Evolutionary conservation across 92 coral and sea anemone genomes (phyloP).

Genomic region (Porites rus): DNA sequence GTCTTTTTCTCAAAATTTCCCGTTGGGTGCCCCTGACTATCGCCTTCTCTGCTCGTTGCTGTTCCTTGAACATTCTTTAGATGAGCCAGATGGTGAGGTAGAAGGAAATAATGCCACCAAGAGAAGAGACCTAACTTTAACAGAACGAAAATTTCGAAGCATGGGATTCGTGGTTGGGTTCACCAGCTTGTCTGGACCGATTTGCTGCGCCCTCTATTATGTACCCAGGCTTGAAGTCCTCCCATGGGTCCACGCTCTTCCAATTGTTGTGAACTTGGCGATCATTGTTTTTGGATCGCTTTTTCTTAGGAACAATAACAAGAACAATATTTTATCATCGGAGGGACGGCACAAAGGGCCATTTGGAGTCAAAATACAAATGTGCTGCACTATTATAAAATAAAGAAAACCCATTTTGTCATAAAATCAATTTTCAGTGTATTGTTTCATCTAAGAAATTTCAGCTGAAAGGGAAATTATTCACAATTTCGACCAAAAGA

Average conservation of each 20-base stretch:
- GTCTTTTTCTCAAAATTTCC: no score
- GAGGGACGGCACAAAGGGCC: conserved; percentile 10
- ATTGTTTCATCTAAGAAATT: no score
- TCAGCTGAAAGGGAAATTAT: no score
- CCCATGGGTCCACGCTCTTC: conserved; percentile 42
- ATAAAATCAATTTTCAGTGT: no score
- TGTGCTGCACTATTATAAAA: no score
- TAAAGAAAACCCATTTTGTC: no score
- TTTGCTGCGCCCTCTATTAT: conserved; percentile 38
- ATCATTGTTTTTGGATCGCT: conserved; percentile 41
- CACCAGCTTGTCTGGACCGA: conserved; percentile 46
- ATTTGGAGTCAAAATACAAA: conserved; percentile 42
- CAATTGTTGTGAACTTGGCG: conserved; percentile 36
- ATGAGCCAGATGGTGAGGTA: background rate
- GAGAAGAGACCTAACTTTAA: background rate
- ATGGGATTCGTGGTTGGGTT: conserved; percentile 54
- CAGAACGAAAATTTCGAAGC: conserved; percentile 31
- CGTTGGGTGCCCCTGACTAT: conserved; percentile 29
- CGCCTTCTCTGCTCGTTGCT: conserved; percentile 70
- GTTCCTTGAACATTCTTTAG: conserved; percentile 73
- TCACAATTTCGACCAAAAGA: no score
- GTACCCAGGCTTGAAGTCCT: conserved; percentile 32
- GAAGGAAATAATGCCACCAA: background rate
- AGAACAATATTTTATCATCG: background rate
- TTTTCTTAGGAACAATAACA: conserved; percentile 22